Conservation (phyloP, 2,888 invertebrate species). For the Congeria kusceri region DNA sequence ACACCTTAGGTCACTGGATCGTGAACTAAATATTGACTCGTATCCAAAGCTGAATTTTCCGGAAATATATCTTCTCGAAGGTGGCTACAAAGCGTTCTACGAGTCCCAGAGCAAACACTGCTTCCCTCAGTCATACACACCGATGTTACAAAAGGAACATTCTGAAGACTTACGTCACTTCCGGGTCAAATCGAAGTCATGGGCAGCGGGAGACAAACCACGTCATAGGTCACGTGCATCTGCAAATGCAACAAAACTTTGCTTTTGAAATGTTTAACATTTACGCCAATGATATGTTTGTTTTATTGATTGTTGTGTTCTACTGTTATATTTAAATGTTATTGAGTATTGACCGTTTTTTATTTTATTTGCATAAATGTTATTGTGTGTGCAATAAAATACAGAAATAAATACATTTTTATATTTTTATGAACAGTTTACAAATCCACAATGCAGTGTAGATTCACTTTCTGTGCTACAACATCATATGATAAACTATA, state of each 20-base stretch:
- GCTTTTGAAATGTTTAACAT: too few species aligned
- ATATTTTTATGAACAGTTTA: too few species aligned
- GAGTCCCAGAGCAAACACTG: neutral
- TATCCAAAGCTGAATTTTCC: neutral
- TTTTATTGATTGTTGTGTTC: too few species aligned
- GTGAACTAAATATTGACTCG: neutral
- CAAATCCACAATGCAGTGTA: too few species aligned
- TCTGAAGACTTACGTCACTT: neutral
- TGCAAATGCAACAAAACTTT: neutral
- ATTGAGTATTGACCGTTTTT: too few species aligned
- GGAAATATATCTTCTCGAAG: neutral
- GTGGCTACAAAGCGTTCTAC: slow-evolving; percentile 4
- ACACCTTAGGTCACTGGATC: slow-evolving; percentile 3
- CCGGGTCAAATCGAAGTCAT: slow-evolving; percentile 1
- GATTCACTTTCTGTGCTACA: too few species aligned
- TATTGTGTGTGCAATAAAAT: too few species aligned
- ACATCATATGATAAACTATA: too few species aligned
- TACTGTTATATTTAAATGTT: too few species aligned
- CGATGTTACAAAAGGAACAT: neutral
- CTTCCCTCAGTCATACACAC: neutral
- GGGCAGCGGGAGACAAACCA: slow-evolving; percentile 3
- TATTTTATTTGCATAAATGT: too few species aligned
- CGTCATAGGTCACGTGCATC: neutral
- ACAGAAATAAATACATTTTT: too few species aligned
- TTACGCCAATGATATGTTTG: too few species aligned